These are phyloP conservation scores for Triplophysa tibetana DNA, from an alignment of 2,113 vertebrate genomes.

Conservation along the genomic window DNA sequence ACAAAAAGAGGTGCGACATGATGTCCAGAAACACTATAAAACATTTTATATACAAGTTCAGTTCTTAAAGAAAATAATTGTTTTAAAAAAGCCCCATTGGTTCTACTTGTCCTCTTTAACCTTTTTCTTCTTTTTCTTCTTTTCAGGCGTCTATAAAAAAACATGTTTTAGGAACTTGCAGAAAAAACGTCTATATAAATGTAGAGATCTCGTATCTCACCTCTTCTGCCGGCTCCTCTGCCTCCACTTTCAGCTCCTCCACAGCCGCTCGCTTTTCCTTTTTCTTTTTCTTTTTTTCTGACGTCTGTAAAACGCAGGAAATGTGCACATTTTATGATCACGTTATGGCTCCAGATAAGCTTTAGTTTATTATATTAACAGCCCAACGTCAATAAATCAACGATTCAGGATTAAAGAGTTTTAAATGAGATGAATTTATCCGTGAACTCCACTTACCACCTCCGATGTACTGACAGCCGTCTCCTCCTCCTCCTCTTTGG, in stretches of 20 bases:
- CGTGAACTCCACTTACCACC: constrained; percentile 18
- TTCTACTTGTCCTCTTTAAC: constrained; percentile 60
- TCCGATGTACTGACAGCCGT: constrained; percentile 38
- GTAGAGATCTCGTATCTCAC: constrained; percentile 37
- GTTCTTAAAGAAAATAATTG: constrained; percentile 28
- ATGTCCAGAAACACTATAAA: constrained; percentile 15
- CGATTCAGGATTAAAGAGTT: constrained; percentile 5
- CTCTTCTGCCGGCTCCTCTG: constrained; percentile 57
- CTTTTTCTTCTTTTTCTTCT: constrained; percentile 80
- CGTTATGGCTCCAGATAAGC: neutral
- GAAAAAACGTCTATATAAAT: neutral
- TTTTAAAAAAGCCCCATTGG: constrained; percentile 38
- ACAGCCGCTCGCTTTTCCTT: constrained; percentile 71
- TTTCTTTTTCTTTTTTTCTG: constrained; percentile 90
- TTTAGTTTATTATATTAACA: neutral
- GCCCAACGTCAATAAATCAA: neutral
- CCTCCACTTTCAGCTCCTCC: constrained; percentile 46
- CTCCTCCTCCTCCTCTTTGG: constrained; percentile 51
- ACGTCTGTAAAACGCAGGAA: constrained; percentile 49
- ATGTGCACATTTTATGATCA: too few relatives aligned
- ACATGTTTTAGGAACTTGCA: neutral
- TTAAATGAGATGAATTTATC: constrained; percentile 5
- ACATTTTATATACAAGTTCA: constrained; percentile 24
- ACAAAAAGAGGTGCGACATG: neutral
- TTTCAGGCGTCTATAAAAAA: constrained; percentile 78